Base-by-base conservation (phyloP, 2,113 vertebrate genomes). In the Choloepus hoffmanni region DNA sequence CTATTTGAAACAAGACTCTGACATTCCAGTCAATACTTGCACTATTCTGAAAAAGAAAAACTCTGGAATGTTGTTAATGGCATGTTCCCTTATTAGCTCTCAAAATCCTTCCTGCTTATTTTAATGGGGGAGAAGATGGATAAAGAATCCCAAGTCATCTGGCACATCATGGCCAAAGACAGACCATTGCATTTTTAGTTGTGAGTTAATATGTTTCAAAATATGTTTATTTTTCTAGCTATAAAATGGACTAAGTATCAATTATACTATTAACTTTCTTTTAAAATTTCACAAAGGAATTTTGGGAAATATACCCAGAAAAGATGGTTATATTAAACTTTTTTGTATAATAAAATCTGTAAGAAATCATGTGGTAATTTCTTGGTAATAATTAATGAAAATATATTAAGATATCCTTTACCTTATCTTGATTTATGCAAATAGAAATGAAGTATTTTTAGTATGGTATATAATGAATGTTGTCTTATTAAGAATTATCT, bases 401-500 rank as follows among this genome's bases (percentile, higher is more conserved):
- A 53, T 74, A 48, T 28, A 72, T 83, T 96, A 58, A 86, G 19
- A 60, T 50, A 36, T 26, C 12, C 60, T 36, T 95, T 82, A 88
- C 4, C 76, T 23, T 76, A 13, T 15, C 18, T 62, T n/a, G 72
- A 72, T 40, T 73, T 74, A 48, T 50, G 76, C 36, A 82, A 94
- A 86, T 26, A 72, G 10, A 89, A 68, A 28, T 2, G 5, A 40
- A 14, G 9, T 23, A 79, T 92, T 94, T 89, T 58, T 24, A 48
- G 15, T 82, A 73, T 70, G 3, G 45, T 36, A 60, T 50, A 84
- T 55, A 36, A 36, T 36, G 36, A 78, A 79, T 95, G 78, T 93
- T 79, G 2, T 85, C 15, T 85, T 87, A 53, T 50, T 58, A 77
- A 90, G 13, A 94, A 86, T 78, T 36, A 82, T 72, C 95, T 95